These are phyloP conservation scores for Drosophila meridiana DNA, from an alignment of 2,888 invertebrate species.

Conservation along the genomic window DNA sequence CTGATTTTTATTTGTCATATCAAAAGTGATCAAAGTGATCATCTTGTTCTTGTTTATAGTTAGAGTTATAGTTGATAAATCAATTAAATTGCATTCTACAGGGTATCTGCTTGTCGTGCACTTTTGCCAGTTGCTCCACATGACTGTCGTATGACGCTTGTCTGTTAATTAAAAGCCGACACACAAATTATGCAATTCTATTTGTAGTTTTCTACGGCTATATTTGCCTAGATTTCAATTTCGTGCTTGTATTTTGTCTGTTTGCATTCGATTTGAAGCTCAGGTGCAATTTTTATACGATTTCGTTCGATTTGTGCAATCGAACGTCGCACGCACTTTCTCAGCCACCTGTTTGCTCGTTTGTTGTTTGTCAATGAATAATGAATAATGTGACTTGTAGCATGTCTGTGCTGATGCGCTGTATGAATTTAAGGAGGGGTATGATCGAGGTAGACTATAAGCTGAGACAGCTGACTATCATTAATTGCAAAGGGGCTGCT, in stretches of 20 bases:
- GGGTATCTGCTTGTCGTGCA: conserved; percentile 16
- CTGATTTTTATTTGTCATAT: neutral
- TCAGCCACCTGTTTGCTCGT: conserved; percentile 39
- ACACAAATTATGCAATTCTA: conserved; percentile 34
- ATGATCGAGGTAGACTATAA: neutral
- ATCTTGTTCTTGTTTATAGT: too few relatives aligned
- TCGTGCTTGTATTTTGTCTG: conserved; percentile 13
- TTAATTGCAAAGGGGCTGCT: neutral
- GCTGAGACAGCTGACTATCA: neutral
- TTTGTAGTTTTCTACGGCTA: conserved; percentile 23
- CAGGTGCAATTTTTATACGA: conserved; percentile 31
- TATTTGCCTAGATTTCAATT: conserved; percentile 21
- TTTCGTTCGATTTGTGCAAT: conserved; percentile 47
- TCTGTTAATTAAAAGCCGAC: conserved; percentile 34
- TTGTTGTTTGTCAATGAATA: conserved; percentile 33
- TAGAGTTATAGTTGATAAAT: neutral
- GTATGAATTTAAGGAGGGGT: neutral
- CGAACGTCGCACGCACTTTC: conserved; percentile 35
- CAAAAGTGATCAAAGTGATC: neutral
- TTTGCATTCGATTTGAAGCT: conserved; percentile 36
- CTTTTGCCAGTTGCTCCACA: neutral
- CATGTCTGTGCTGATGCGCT: conserved; percentile 2
- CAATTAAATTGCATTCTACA: neutral
- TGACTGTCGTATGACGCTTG: conserved; percentile 8
- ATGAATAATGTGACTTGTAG: conserved; percentile 27